Base-by-base conservation (phyloP, 2,888 invertebrate genomes). In the Leptopilina myrica region DNA sequence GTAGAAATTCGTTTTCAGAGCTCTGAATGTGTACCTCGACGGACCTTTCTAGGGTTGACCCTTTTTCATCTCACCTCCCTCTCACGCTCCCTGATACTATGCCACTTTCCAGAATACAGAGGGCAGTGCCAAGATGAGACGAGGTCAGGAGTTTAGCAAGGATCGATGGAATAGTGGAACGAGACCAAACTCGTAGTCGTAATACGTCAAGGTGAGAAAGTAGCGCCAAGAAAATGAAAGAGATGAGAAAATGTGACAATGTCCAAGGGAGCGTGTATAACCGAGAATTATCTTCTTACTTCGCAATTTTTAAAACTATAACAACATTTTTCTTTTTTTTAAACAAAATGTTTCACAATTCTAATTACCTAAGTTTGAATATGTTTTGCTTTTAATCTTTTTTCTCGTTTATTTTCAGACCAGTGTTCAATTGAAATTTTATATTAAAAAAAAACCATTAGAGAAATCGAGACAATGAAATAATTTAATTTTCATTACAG, bases 61-160 rank as follows among this genome's bases (percentile, higher is more conserved):
- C 46, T 56, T 33, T n/a, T 53, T 53, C 53, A 73, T 56, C 33
- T 56, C 56, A 53, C 53, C 56, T 49, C 69, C 33, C 53, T 11
- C 49, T 8, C 49, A n/a, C n/a, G 12, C n/a, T 9, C 46, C 67
- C 46, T 67, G 67, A 49, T 20, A 40, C 46, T 49, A 20, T 56
- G 14, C 33, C n/a, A 53, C 33, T 73, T 73, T 73, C 69, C n/a
- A 73, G 69, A 56, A 73, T 73, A 73, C 26, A 73, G 69, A 56
- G 69, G 33, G n/a, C 53, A 73, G 53, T 73, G 69, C 69, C 33
- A 73, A 73, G 69, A 73, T 73, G 69, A 73, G 69, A 73, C 53
- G 69, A 9, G 69, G 69, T 73, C 69, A 73, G 69, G 67, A 49
- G 67, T 49, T 73, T 73, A 73, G 69, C 69, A 73, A 73, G 69